These are phyloP conservation scores for Minunthozetes semirufus DNA, from an alignment of 2,888 invertebrate genomes.

Conservation along the genomic window DNA sequence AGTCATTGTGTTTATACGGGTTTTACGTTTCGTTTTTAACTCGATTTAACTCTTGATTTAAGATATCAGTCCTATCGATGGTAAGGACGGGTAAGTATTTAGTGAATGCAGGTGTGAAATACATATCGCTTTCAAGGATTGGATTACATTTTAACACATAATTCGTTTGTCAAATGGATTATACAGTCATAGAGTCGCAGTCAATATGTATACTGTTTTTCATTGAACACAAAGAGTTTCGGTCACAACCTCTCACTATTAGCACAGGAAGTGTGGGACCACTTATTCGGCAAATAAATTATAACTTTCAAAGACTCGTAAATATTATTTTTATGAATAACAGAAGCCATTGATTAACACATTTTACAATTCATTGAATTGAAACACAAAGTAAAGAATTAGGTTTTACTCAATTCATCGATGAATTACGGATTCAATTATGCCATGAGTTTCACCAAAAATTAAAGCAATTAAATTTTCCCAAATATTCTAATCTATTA, in stretches of 20 bases:
- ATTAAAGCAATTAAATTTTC: too few species aligned
- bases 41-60: background rate
- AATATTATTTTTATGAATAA: too few species aligned
- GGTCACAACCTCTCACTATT: background rate
- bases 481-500: too few species aligned
- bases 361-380: too few species aligned
- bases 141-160: slow-evolving; percentile 8
- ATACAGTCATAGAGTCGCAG: background rate
- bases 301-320: too few species aligned
- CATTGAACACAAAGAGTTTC: background rate
- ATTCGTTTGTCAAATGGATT: slow-evolving; percentile 24
- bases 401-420: too few species aligned
- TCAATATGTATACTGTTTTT: background rate
- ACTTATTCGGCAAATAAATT: too few species aligned
- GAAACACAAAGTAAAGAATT: too few species aligned
- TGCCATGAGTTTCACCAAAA: too few species aligned
- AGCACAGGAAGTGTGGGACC: too few species aligned
- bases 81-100: background rate
- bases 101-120: slow-evolving; percentile 18
- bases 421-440: too few species aligned
- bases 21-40: slow-evolving; percentile 19
- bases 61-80: background rate
- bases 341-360: too few species aligned
- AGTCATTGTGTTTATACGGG: background rate
- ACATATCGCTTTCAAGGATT: slow-evolving; percentile 17